These are phyloP conservation scores for Tragulus kanchil DNA, from an alignment of 2,113 vertebrate genomes.

Conservation along the genomic window DNA sequence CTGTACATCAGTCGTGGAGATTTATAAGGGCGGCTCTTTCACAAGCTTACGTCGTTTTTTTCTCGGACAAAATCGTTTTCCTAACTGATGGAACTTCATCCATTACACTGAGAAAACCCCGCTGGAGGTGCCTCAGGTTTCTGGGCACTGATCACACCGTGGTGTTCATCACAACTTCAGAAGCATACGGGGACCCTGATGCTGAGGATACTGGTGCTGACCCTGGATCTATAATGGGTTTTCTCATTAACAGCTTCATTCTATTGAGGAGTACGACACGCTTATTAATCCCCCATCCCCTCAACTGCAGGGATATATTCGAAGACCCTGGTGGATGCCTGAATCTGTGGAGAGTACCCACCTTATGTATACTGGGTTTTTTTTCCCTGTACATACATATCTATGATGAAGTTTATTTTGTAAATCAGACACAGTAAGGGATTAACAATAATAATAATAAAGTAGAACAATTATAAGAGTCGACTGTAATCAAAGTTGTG, in stretches of 20 bases:
- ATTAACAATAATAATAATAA: not conserved
- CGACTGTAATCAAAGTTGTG: not conserved
- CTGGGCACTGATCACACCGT: not conserved
- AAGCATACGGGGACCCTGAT: not conserved
- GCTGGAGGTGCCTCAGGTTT: fast-evolving
- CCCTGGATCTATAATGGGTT: not conserved
- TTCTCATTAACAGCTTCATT: no score
- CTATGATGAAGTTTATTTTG: not conserved
- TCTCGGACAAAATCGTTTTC: not conserved
- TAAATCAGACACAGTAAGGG: not conserved
- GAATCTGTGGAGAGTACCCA: fast-evolving
- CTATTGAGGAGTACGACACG: no score
- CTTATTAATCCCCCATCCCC: no score
- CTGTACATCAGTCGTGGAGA: not conserved
- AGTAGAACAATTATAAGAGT: not conserved
- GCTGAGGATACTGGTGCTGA: not conserved
- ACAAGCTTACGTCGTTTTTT: not conserved
- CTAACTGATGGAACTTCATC: not conserved
- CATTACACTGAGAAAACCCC: not conserved
- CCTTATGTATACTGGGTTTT: not conserved
- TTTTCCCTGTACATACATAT: not conserved
- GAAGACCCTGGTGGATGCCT: not conserved
- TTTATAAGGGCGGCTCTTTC: not conserved
- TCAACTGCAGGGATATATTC: not conserved
- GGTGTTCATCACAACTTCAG: not conserved